Evolutionary conservation across 2,113 vertebrate genomes (phyloP), one percentile per base, ranked within the genome.

Genomic region (Nannobrachium achirus): DNA sequence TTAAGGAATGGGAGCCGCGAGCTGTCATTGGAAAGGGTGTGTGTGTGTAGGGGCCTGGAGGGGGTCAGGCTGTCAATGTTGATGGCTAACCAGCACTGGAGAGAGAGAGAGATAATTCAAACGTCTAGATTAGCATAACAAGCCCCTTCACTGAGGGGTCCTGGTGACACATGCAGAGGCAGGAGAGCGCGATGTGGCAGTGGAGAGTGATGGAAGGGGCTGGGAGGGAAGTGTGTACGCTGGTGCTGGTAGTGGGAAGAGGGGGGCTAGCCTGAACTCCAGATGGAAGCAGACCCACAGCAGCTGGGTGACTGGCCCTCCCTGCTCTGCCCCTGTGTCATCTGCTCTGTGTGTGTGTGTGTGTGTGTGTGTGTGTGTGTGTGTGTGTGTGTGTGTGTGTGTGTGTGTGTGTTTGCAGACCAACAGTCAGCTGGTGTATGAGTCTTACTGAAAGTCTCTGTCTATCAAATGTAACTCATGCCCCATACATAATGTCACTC

Each of bases 91-190:
- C 92, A 92, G 92, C 91, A 90, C 89, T 92, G 93, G 93, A 93
- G 91, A 93, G 88, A 89, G 92, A 93, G 94, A 92, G 93, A 78
- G 72, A 82, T 64, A 51, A 48, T 46, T 69, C 86, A 70, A 72
- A 72, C 82, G 68, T 67, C 82, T 89, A 94, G 85, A 99, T 99
- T 99, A 96, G 95, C 97, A 98, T 99, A 96, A 99, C 95, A 98
- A 98, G 95, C 75, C 86, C 25, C 67, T 73, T 85, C 42, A 68
- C 66, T 87, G 86, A 86, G 69, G 64, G 78, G 78, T 57, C 61
- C 57, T 61, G 60, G 66, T 79, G 86, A 87, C 81, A 77, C 10
- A 16, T 53, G 52, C 66, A 48, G 73, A 45, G 70, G 88, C 88
- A 81, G 50, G 76, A 85, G 84, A 90, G 91, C 86, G 86, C 11